phyloP scores from a whole-genome alignment of 35 echinoderm and acorn worm species.

The Ophioderma brevispina region DNA sequence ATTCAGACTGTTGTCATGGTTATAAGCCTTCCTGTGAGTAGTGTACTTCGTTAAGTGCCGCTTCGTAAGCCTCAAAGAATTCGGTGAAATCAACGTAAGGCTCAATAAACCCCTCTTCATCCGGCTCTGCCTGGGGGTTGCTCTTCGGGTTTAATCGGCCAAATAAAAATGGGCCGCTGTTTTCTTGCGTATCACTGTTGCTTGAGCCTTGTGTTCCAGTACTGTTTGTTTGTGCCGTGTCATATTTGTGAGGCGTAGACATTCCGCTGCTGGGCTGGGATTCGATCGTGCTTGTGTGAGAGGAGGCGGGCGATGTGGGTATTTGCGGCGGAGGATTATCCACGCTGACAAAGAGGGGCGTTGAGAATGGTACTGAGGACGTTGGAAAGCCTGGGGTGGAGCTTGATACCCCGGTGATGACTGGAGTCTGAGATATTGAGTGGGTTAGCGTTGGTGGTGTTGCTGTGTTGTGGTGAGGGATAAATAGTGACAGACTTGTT shows the following conservation, averaged over 20 bases:
- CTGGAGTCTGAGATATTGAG: conserved; percentile 15
- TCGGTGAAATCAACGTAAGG: conserved; percentile 89
- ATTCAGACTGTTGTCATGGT: too few relatives aligned
- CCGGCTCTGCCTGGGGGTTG: neutral
- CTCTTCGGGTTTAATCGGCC: neutral
- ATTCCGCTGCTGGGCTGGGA: conserved; percentile 27
- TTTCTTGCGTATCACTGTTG: conserved; percentile 48
- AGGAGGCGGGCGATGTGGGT: neutral
- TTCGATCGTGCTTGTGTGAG: conserved; percentile 21
- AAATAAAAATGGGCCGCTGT: conserved; percentile 39
- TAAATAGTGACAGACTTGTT: neutral
- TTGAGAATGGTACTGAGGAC: neutral
- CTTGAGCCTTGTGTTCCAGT: conserved; percentile 41
- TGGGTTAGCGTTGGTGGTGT: neutral
- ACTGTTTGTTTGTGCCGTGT: conserved; percentile 42
- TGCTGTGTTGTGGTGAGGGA: conserved; percentile 16
- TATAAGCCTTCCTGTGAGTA: conserved; percentile 2
- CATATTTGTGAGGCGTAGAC: neutral
- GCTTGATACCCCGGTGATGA: neutral
- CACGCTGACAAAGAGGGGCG: neutral
- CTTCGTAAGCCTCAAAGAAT: conserved; percentile 60
- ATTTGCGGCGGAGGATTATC: neutral
- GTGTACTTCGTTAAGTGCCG: conserved; percentile 7
- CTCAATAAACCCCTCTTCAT: conserved; percentile 73
- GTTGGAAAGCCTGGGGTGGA: neutral